These are phyloP conservation scores for Trissolcus japonicus DNA, from an alignment of 2,888 invertebrate species.

Conservation along the genomic window DNA sequence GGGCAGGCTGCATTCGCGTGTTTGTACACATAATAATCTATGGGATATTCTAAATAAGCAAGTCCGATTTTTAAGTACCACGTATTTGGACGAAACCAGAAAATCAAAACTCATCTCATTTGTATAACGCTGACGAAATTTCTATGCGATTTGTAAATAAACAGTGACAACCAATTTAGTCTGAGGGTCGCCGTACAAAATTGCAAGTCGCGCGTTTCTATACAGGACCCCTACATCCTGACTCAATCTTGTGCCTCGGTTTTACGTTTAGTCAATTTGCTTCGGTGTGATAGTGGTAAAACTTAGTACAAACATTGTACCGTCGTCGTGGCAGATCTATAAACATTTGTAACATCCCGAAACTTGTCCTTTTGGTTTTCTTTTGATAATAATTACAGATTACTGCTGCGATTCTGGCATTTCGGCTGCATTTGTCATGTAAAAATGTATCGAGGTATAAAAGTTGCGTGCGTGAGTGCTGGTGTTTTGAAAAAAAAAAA, in stretches of 20 bases:
- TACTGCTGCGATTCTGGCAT: constrained; percentile 16
- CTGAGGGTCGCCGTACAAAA: constrained; percentile 2
- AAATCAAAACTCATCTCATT: not conserved
- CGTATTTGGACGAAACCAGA: not conserved
- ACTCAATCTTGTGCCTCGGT: constrained; percentile 50
- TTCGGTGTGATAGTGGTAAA: constrained; percentile 59
- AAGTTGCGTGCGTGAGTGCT: constrained; percentile 38
- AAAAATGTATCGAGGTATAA: constrained; percentile 39
- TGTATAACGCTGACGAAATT: no score
- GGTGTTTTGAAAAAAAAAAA: constrained; percentile 11
- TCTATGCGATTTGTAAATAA: not conserved
- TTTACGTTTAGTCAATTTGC: constrained; percentile 56
- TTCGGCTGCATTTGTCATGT: constrained; percentile 25
- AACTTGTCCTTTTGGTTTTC: no score
- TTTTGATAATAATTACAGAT: no score
- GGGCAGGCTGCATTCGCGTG: constrained; percentile 21
- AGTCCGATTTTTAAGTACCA: constrained; percentile 43
- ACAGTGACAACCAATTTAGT: not conserved
- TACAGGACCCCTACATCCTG: constrained; percentile 34
- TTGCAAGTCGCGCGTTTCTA: constrained; percentile 11
- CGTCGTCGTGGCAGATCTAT: constrained; percentile 31
- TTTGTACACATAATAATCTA: constrained; percentile 42
- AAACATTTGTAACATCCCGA: not conserved
- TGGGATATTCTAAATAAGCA: constrained; percentile 45
- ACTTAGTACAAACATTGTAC: constrained; percentile 59